Conservation (phyloP, 1,140 invertebrate genomes). For the Notospermus geniculatus region DNA sequence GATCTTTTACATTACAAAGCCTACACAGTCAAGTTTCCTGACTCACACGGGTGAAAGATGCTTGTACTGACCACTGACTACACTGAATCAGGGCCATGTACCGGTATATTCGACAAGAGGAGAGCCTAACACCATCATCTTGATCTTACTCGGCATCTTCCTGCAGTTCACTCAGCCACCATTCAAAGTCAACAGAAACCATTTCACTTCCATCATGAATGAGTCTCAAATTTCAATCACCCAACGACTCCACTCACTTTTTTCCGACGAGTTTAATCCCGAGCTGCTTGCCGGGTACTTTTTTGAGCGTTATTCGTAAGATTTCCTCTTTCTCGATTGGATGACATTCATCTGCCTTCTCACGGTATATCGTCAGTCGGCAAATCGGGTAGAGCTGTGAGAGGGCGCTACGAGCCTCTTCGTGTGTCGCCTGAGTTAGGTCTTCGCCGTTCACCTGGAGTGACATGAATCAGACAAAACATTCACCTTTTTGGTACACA, state of each 20-base stretch:
- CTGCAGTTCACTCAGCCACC: not conserved
- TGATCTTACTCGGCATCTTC: not conserved
- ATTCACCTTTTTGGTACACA: too few relatives aligned
- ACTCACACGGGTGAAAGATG: too few relatives aligned
- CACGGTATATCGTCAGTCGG: constrained; percentile 51
- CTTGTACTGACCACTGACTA: too few relatives aligned
- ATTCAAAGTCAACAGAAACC: not conserved
- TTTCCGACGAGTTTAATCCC: constrained; percentile 59
- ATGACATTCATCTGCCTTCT: constrained; percentile 48
- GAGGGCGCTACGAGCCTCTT: constrained; percentile 42
- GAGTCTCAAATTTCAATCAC: too few relatives aligned
- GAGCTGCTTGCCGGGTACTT: constrained; percentile 54
- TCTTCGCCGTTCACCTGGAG: constrained; percentile 51
- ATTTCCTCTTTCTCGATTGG: constrained; percentile 56
- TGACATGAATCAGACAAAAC: too few relatives aligned
- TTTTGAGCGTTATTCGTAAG: constrained; percentile 54
- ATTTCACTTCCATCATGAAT: too few relatives aligned
- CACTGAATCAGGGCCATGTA: too few relatives aligned
- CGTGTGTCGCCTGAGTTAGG: constrained; percentile 50
- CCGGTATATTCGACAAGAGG: constrained; percentile 5
- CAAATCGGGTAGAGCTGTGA: constrained; percentile 45
- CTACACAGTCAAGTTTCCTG: too few relatives aligned
- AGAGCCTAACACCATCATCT: not conserved
- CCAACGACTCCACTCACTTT: constrained; percentile 42
- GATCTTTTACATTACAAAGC: too few relatives aligned